phyloP scores from a whole-genome alignment of 2,888 invertebrate genomes.

The Drosophila seclusa region DNA sequence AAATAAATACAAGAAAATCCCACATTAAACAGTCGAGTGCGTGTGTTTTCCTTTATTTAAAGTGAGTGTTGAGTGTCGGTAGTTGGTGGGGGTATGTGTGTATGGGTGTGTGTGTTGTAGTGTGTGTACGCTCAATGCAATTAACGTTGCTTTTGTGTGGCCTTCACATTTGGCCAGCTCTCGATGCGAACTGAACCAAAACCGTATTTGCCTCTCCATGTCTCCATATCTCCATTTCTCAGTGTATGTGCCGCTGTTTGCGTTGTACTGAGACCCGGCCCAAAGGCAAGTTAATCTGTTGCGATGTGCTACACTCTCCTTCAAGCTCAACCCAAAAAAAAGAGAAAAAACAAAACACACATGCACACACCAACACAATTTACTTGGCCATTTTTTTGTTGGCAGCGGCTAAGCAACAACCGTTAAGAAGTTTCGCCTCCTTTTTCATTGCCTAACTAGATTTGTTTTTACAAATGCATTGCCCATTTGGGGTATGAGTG shows the following conservation, averaged over 20 bases:
- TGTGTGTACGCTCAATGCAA: slow-evolving; percentile 67
- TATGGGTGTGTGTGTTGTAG: slow-evolving; percentile 11
- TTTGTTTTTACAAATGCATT: slow-evolving; percentile 58
- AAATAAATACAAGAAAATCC: slow-evolving; percentile 73
- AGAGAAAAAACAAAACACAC: not conserved
- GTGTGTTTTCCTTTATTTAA: slow-evolving; percentile 67
- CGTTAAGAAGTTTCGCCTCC: slow-evolving; percentile 74
- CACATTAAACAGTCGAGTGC: slow-evolving; percentile 57
- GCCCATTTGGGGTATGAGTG: slow-evolving; percentile 18
- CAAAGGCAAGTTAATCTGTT: slow-evolving; percentile 76
- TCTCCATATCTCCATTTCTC: slow-evolving; percentile 13
- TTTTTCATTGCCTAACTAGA: slow-evolving; percentile 73
- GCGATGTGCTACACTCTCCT: slow-evolving; percentile 42
- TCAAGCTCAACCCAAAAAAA: not conserved
- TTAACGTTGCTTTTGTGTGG: slow-evolving; percentile 75
- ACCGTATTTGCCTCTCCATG: slow-evolving; percentile 14
- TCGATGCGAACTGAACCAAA: slow-evolving; percentile 3
- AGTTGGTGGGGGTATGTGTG: slow-evolving; percentile 5
- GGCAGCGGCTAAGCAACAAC: slow-evolving; percentile 45
- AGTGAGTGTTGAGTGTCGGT: slow-evolving; percentile 39
- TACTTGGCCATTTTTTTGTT: slow-evolving; percentile 57
- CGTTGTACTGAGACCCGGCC: slow-evolving; percentile 63
- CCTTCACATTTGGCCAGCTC: slow-evolving; percentile 56
- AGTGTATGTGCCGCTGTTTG: slow-evolving; percentile 44
- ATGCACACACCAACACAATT: slow-evolving; percentile 50